Evolutionary conservation across 2,797 vertebrate species (phyloP), one percentile per base, ranked within the genome.

Genomic region (Buphagus erythrorhynchus): DNA sequence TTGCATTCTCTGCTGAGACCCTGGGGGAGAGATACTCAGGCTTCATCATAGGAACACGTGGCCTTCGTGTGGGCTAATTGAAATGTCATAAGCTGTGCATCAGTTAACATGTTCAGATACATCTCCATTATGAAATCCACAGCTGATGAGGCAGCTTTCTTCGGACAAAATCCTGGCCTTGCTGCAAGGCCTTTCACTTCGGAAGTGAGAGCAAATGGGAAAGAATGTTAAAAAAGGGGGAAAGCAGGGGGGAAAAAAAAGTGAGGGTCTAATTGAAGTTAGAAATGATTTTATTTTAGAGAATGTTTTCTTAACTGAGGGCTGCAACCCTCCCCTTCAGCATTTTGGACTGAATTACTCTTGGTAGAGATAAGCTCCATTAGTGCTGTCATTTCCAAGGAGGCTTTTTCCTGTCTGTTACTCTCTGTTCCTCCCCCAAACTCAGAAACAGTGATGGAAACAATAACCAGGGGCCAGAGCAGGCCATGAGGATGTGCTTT

Each of bases 301-400:
- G 98, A 98, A 98, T 98, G 98, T 98, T 99, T 99, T 98, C 97
- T 98, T 98, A 98, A 97, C 97, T 98, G 98, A 98, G 97, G 97
- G 97, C 94, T 97, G 52, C 84, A 94, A 89, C 91, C 94, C 90
- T 98, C 97, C 76, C 86, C 98, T 98, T 98, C 92, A 93, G 98
- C 96, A 79, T 98, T 97, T 98, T 97, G 97, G 95, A 96, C 98
- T 98, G 98, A 98, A 97, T 99, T 99, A 98, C 99, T 98, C 98
- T 98, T 98, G 97, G 97, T 98, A 98, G 96, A 91, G 98, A 99
- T 99, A 98, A 98, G 98, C 97, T 98, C 98, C 98, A 98, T 98
- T 98, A 98, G 97, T 68, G 81, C 92, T 97, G 81, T 96, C 93
- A 74, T 98, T 98, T 99, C 98, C 98, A 97, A 97, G 98, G 98